Percentiles rank a stretch among this genome's conserved stretches.
phyloP scores from a whole-genome alignment of 2,113 vertebrate genomes.

The Ceyx margarethae region DNA sequence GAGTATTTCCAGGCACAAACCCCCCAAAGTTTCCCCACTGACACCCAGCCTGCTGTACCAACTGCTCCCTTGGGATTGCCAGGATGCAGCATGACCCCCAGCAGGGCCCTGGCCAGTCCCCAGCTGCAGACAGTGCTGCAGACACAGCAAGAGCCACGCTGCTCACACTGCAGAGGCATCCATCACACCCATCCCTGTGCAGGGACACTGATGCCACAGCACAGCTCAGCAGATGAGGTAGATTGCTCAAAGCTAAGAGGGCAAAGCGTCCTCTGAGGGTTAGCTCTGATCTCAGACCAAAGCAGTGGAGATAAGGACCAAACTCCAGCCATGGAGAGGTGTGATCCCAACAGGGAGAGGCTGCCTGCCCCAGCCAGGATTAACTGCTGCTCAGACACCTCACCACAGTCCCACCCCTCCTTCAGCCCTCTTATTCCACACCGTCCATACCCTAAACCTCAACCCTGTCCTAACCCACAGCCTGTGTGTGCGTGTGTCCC shows the following conservation, averaged over 20 bases:
- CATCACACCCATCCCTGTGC: fast-evolving
- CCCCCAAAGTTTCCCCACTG: fast-evolving
- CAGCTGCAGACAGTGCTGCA: not conserved
- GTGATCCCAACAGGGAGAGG: not conserved
- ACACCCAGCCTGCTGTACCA: not conserved
- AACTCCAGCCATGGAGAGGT: not conserved
- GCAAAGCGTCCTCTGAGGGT: too few species aligned
- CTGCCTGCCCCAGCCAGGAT: not conserved
- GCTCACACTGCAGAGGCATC: not conserved
- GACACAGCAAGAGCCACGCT: not conserved
- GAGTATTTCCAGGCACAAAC: not conserved
- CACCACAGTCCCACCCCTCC: fast-evolving
- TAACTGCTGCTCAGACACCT: not conserved
- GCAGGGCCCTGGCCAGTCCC: not conserved
- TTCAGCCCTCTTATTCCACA: not conserved
- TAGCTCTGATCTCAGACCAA: not conserved
- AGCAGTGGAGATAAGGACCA: not conserved
- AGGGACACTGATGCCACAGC: not conserved
- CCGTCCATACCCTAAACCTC: not conserved
- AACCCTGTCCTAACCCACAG: fast-evolving
- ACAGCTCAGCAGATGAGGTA: not conserved
- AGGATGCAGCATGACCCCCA: not conserved
- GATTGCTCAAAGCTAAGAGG: not conserved
- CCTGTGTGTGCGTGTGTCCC: too few species aligned
- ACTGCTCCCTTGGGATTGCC: fast-evolving